Conservation (phyloP, 2,888 invertebrate species). For the Notodonta ziczac region DNA sequence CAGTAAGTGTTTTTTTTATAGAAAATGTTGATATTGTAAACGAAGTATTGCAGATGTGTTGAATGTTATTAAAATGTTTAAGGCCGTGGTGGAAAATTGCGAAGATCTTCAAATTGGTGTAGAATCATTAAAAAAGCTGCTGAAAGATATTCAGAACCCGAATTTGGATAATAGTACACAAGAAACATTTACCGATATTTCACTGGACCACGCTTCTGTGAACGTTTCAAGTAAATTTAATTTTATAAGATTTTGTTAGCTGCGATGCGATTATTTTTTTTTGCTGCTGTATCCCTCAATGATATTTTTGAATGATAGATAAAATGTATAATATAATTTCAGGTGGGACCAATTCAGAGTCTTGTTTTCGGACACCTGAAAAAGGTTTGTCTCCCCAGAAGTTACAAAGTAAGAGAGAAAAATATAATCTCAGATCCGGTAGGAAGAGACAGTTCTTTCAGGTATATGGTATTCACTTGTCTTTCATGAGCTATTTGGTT, state of each 20-base stretch:
- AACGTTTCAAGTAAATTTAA: slow-evolving; percentile 25
- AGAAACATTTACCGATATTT: slow-evolving; percentile 44
- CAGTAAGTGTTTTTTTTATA: slow-evolving; percentile 44
- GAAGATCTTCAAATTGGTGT: slow-evolving; percentile 63
- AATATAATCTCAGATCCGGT: slow-evolving; percentile 4
- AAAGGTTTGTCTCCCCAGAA: neutral
- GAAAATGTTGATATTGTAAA: slow-evolving; percentile 6
- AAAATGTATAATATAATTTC: neutral
- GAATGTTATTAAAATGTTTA: slow-evolving; percentile 10
- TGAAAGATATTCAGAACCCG: slow-evolving; percentile 60
- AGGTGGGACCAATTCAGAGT: neutral
- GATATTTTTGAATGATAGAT: no score
- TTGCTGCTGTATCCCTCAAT: no score
- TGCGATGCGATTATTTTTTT: no score
- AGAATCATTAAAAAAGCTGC: slow-evolving; percentile 55
- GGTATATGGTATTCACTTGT: neutral
- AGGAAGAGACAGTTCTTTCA: neutral
- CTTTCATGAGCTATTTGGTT: no score
- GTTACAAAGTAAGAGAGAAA: neutral
- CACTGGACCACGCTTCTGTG: slow-evolving; percentile 13
- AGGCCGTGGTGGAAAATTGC: slow-evolving; percentile 46
- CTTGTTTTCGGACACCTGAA: neutral
- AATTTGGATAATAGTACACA: slow-evolving; percentile 41
- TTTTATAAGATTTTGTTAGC: neutral
- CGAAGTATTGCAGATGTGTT: slow-evolving; percentile 1